Evolutionary conservation across 2,797 vertebrate genomes (phyloP).

Genomic region (Cryptoblepharus egeriae): DNA sequence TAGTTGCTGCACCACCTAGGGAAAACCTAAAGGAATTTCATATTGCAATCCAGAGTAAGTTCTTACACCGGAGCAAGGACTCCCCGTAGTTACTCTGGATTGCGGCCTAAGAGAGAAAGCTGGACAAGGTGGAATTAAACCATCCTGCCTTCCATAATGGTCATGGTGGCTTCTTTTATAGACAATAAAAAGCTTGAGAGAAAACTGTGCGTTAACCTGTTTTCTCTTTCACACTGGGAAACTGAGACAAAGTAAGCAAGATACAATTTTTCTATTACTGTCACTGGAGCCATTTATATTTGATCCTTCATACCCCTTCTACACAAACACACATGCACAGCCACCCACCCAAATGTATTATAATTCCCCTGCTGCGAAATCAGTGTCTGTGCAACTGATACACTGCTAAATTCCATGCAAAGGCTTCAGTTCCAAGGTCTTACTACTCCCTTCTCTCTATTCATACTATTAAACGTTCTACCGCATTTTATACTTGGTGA

Average conservation of each 20-base stretch:
- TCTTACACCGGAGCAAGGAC: too few relatives aligned
- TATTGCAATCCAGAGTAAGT: too few relatives aligned
- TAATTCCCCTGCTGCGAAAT: constrained; percentile 34
- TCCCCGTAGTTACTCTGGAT: too few relatives aligned
- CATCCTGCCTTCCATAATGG: too few relatives aligned
- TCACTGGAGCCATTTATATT: constrained; percentile 32
- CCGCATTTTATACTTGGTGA: constrained; percentile 6
- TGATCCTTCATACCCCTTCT: background rate
- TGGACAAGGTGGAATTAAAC: too few relatives aligned
- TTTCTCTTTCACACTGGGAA: background rate
- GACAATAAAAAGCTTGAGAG: too few relatives aligned
- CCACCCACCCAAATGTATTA: too few relatives aligned
- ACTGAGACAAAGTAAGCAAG: background rate
- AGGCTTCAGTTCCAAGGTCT: constrained; percentile 48
- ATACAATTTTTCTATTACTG: constrained; percentile 11
- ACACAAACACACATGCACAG: constrained; percentile 35
- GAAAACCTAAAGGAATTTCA: too few relatives aligned
- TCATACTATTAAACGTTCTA: constrained; percentile 44
- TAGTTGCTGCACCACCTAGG: too few relatives aligned
- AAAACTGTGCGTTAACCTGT: too few relatives aligned
- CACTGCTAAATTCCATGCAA: constrained; percentile 53
- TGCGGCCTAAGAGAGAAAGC: too few relatives aligned
- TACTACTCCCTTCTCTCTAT: constrained; percentile 1
- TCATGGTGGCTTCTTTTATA: too few relatives aligned
- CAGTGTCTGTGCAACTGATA: constrained; percentile 47